Evolutionary conservation across 2,888 invertebrate species (phyloP).

Genomic region (Drosophila ochracea): DNA sequence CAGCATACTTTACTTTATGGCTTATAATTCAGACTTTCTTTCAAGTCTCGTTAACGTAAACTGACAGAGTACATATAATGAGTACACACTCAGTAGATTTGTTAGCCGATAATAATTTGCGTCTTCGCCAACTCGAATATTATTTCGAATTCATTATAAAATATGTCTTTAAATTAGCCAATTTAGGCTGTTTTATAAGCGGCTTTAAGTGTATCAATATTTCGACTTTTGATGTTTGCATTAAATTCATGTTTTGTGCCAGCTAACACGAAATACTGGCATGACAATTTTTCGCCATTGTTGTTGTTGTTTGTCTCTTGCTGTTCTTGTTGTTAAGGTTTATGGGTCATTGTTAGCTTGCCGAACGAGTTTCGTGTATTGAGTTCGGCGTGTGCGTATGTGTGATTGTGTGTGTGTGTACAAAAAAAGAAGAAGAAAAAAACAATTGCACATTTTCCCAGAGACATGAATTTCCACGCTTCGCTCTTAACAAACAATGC

Average conservation of each 20-base stretch:
- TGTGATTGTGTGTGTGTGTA: conserved; percentile 20
- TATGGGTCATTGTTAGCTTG: conserved; percentile 65
- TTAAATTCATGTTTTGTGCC: conserved; percentile 18
- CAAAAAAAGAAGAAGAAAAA: conserved; percentile 15
- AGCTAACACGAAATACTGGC: conserved; percentile 57
- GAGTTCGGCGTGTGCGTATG: not conserved
- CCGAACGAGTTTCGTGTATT: conserved; percentile 58
- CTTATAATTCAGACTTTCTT: not conserved
- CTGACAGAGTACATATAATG: not conserved
- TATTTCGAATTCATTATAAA: not conserved
- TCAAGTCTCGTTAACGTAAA: not conserved
- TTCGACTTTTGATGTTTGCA: conserved; percentile 14
- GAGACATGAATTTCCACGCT: conserved; percentile 42
- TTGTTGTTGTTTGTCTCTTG: conserved; percentile 19
- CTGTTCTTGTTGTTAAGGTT: conserved; percentile 51
- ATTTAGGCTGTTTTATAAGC: not conserved
- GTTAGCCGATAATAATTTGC: not conserved
- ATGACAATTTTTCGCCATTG: conserved; percentile 61
- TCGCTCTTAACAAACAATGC: conserved; percentile 60
- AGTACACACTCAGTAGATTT: too few species aligned
- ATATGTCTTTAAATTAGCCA: not conserved
- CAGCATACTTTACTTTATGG: not conserved
- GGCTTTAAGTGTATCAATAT: conserved; percentile 24
- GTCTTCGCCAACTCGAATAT: not conserved
- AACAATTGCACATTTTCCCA: conserved; percentile 78